Percentiles rank a stretch among this genome's conserved stretches.
Evolutionary conservation across 2,888 invertebrate species (phyloP).

Genomic region (Drosophila koepferae): DNA sequence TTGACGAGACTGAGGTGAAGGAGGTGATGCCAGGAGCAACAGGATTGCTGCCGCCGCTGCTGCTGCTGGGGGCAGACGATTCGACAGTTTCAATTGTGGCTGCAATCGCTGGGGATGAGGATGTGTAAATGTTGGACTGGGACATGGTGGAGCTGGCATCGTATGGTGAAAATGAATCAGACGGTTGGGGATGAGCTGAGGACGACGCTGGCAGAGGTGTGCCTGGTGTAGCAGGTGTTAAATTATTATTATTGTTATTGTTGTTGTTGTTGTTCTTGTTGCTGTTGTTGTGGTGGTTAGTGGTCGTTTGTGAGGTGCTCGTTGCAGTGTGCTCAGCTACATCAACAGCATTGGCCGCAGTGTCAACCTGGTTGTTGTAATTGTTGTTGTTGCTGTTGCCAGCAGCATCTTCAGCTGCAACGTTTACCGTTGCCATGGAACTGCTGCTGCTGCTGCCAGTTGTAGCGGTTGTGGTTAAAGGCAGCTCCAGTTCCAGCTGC

Average conservation of each 20-base stretch:
- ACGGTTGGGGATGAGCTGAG: conserved; percentile 32
- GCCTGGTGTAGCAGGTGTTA: conserved; percentile 50
- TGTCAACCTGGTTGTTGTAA: conserved; percentile 54
- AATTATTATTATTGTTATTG: conserved; percentile 28
- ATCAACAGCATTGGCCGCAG: conserved; percentile 53
- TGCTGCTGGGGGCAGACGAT: conserved; percentile 30
- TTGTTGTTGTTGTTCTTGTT: conserved; percentile 42
- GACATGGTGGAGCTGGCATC: conserved; percentile 49
- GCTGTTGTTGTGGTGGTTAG: conserved; percentile 42
- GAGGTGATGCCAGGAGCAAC: conserved; percentile 28
- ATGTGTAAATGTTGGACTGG: conserved; percentile 21
- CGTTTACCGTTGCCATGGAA: conserved; percentile 54
- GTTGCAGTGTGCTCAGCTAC: conserved; percentile 56
- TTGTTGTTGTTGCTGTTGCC: conserved; percentile 41
- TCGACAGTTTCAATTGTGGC: conserved; percentile 50
- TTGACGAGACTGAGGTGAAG: conserved; percentile 15
- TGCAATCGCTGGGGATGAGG: conserved; percentile 40
- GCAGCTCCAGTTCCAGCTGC: conserved; percentile 18
- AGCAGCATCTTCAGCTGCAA: conserved; percentile 35
- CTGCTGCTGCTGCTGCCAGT: conserved; percentile 23
- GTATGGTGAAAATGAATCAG: conserved; percentile 54
- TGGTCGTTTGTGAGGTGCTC: conserved; percentile 65
- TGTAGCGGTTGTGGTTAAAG: conserved; percentile 35
- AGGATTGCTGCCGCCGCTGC: conserved; percentile 19
- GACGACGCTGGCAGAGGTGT: conserved; percentile 31